Base-by-base conservation (phyloP, 2,797 vertebrate genomes). In the Chiloscyllium punctatum region DNA sequence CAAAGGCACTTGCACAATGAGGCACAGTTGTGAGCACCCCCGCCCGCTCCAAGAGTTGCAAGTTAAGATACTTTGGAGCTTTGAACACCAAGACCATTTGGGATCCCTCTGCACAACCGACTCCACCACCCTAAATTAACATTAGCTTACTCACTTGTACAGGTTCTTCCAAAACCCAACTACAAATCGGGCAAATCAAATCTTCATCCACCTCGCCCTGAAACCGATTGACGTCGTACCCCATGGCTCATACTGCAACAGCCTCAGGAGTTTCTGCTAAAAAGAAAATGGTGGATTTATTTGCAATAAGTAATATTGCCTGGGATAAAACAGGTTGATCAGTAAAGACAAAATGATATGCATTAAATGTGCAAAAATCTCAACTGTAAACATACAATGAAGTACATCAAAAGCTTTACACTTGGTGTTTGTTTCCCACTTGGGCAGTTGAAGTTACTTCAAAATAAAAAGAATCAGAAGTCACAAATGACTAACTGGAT, bases 171-270 rank as follows among this genome's bases (percentile, higher is more conserved):
- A 99, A 97, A 96, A 99, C 99, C 96, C 99, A 99, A 95, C 99
- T 99, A 97, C 99, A 99, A 97, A 99, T 99, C 96, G 99, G 99
- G 97, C 99, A 99, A 96, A 99, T 98, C 96, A 99, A 98, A 97
- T 99, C 99, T 98, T 99, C 99, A 95, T 99, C 99, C 97, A 99
- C 99, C 97, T 99, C 99, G 97, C 99, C 99, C 98, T 99, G 98
- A 97, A 99, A 99, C 96, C 99, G 98, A 95, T 98, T 98, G 97
- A 99, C 97, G 98, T 99, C 99, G 98, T 99, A 99, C 98, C 99
- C 99, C 99, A 99, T 99, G 97, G 98, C 98, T 99, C 98, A 98
- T 99, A 98, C 98, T 97, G 97, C 97, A 96, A 97, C 71, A 95
- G 57, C 25, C 94, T 92, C 62, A 92, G n/a, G n/a, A 68, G n/a